phyloP scores from a whole-genome alignment of 2,113 vertebrate genomes.

The Murina feae region DNA sequence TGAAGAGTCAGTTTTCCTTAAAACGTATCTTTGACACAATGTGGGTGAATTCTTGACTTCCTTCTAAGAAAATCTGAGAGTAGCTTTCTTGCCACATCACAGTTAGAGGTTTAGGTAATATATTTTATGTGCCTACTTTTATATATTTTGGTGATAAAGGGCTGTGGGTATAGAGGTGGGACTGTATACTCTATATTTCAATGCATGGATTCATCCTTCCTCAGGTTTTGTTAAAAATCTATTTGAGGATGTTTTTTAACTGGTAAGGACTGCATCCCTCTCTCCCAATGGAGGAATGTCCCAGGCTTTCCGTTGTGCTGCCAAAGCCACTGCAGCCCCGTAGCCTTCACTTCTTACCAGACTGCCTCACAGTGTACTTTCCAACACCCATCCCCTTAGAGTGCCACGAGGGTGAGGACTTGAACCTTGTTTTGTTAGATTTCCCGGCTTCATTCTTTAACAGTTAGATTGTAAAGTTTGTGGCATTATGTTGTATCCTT shows the following conservation, averaged over 20 bases:
- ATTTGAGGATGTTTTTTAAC: not conserved
- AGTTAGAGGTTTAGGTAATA: not conserved
- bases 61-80: not conserved
- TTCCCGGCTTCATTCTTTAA: not conserved
- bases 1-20: not conserved
- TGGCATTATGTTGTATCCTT: not conserved
- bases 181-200: not conserved
- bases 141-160: not conserved
- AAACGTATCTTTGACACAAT: not conserved
- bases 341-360: not conserved
- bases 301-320: not conserved
- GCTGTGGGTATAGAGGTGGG: not conserved
- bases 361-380: rapidly evolving
- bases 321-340: not conserved
- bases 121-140: not conserved
- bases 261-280: not conserved
- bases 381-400: not conserved
- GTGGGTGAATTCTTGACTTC: not conserved
- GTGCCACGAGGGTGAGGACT: too few relatives aligned
- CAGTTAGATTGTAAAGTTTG: not conserved
- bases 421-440: not conserved
- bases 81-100: not conserved
- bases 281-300: not conserved
- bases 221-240: not conserved
- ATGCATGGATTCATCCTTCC: not conserved